These are phyloP conservation scores for Lophura nycthemera DNA, from an alignment of 2,113 vertebrate species.

Conservation along the genomic window DNA sequence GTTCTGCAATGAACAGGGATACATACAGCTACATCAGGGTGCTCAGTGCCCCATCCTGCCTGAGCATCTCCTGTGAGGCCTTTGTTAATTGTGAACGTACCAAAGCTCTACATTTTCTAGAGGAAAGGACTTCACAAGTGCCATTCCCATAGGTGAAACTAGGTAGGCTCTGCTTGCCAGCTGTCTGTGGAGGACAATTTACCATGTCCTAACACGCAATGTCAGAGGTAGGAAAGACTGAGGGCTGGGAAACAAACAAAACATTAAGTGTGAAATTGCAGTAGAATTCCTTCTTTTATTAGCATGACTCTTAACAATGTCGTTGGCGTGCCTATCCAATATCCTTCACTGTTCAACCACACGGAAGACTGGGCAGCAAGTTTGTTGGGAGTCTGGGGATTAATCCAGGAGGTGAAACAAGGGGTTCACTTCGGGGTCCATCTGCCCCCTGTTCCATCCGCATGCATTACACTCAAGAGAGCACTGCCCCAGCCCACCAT, in stretches of 20 bases:
- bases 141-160: neutral
- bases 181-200: neutral
- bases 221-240: neutral
- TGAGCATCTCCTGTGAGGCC: neutral
- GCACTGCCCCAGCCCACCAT: neutral
- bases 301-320: rapidly evolving
- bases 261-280: neutral
- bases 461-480: neutral
- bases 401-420: neutral
- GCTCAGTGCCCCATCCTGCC: no score
- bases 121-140: neutral
- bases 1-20: no score
- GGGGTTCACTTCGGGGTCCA: neutral
- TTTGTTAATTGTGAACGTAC: neutral
- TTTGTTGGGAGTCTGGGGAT: neutral
- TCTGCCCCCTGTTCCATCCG: neutral
- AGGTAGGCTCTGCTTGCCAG: neutral
- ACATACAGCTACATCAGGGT: no score
- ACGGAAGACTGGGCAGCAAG: neutral
- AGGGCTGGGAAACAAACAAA: neutral
- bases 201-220: neutral
- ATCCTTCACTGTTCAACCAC: neutral
- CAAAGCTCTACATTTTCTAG: neutral
- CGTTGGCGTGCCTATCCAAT: neutral
- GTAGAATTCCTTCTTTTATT: neutral